A percentile compares a stretch with the other conserved stretches of the same genome.
phyloP scores from a whole-genome alignment of 2,797 vertebrate species.

The Dromococcyx pavoninus region DNA sequence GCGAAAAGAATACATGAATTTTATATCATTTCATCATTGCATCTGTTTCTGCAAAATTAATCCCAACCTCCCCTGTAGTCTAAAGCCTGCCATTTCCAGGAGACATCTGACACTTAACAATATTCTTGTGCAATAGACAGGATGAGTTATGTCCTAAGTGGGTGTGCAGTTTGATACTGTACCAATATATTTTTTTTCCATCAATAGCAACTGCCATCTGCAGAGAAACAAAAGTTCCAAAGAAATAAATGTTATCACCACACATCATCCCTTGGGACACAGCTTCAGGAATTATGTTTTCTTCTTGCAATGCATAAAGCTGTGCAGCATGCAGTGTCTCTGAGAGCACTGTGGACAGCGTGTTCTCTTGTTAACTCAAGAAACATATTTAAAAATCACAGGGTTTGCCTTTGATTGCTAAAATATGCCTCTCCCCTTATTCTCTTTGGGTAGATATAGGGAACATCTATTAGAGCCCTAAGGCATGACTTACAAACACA shows the following conservation, averaged over 20 bases:
- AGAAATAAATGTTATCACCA: slow-evolving; percentile 65
- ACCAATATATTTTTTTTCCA: slow-evolving; percentile 11
- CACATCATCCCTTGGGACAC: slow-evolving; percentile 22
- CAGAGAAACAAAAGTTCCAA: slow-evolving; percentile 41
- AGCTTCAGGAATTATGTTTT: slow-evolving; percentile 39
- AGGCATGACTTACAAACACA: neutral
- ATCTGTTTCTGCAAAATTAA: neutral
- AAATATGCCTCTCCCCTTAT: neutral
- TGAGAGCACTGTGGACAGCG: neutral
- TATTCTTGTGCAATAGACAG: neutral
- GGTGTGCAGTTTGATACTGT: neutral
- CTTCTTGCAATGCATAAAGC: slow-evolving; percentile 27
- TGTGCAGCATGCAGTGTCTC: neutral
- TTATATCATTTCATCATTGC: neutral
- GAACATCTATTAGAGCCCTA: neutral
- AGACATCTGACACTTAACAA: slow-evolving; percentile 1
- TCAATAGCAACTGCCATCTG: slow-evolving; percentile 44
- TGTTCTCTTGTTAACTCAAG: neutral
- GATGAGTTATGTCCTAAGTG: slow-evolving; percentile 9
- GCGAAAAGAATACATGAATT: neutral
- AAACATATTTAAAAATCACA: neutral
- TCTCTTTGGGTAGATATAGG: neutral
- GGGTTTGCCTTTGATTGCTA: neutral
- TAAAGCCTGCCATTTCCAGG: neutral
- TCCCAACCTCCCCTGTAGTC: neutral